Conservation (phyloP, 2,797 vertebrate species). For the Pyrocephalus nanus region DNA sequence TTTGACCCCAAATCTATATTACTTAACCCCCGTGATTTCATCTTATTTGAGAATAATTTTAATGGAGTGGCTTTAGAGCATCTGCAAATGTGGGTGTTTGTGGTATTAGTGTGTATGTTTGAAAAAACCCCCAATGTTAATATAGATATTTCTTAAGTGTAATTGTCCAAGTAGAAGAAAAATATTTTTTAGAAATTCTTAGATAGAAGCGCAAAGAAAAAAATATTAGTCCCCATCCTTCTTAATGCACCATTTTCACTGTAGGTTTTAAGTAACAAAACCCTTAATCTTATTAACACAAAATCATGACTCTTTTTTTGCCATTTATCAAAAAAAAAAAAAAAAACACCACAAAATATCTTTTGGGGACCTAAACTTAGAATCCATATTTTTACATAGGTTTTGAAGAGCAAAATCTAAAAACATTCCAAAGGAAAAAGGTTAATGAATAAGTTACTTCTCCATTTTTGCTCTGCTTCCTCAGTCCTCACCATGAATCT, state of each 20-base stretch:
- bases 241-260: not conserved
- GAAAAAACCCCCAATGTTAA: not conserved
- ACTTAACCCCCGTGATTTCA: not conserved
- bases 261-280: not conserved
- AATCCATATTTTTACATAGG: not conserved
- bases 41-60: not conserved
- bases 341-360: not conserved
- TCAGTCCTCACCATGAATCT: not conserved
- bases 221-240: not conserved
- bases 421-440: slow-evolving; percentile 1
- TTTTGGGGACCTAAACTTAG: not conserved
- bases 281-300: not conserved
- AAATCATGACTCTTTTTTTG: not conserved
- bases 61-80: not conserved
- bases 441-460: not conserved
- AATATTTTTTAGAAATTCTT: not conserved
- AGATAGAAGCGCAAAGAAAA: not conserved
- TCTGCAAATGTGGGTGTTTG: not conserved
- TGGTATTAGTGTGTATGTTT: not conserved
- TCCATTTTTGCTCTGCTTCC: not conserved
- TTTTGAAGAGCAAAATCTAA: slow-evolving; percentile 36
- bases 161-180: not conserved
- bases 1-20: not conserved
- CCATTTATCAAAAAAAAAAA: not conserved
- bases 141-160: not conserved